Evolutionary conservation across 2,113 vertebrate species (phyloP).

Genomic region (Oncorhynchus tshawytscha): DNA sequence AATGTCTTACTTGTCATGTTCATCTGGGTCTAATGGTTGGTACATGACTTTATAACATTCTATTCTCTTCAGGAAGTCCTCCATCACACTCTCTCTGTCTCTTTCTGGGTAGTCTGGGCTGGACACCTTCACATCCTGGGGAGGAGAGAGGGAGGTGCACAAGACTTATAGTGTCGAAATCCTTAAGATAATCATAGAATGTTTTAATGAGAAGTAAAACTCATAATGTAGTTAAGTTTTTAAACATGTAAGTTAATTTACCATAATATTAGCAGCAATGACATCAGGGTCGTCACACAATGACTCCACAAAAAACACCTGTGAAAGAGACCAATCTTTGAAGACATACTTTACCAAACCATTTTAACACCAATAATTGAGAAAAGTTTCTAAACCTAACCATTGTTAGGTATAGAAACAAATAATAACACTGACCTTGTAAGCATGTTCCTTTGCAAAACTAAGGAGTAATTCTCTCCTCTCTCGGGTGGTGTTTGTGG

Average conservation of each 20-base stretch:
- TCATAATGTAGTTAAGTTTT: too few relatives aligned
- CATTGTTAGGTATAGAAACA: neutral
- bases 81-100: constrained; percentile 90
- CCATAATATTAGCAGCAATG: constrained; percentile 76
- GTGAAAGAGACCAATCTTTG: neutral
- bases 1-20: constrained; percentile 85
- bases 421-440: constrained; percentile 63
- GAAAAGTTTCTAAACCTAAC: neutral
- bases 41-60: constrained; percentile 98
- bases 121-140: constrained; percentile 94
- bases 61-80: constrained; percentile 95
- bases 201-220: too few relatives aligned
- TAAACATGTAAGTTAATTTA: constrained; percentile 38
- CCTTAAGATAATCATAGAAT: too few relatives aligned
- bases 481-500: constrained; percentile 78
- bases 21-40: constrained; percentile 88
- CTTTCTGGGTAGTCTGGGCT: constrained; percentile 94
- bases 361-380: neutral
- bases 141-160: constrained; percentile 17
- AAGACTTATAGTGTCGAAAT: neutral
- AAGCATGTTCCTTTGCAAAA: constrained; percentile 64
- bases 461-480: constrained; percentile 69
- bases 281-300: constrained; percentile 76
- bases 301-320: constrained; percentile 79
- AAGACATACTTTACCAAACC: neutral